phyloP scores from a whole-genome alignment of 2,888 invertebrate genomes.

The Neoaliturus tenellus region DNA sequence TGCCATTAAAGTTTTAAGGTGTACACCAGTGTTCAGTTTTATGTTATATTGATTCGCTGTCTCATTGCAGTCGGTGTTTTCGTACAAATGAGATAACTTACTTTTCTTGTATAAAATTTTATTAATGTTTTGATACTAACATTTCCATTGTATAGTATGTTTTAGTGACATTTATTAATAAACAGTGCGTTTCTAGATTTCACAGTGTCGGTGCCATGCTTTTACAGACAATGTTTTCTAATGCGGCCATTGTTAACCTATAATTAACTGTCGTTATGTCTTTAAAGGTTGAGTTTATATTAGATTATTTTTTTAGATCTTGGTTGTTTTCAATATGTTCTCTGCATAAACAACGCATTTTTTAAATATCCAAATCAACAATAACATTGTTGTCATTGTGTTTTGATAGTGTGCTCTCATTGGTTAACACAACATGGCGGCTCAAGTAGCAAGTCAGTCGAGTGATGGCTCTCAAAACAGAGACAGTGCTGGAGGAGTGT shows the following conservation, averaged over 20 bases:
- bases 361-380: neutral
- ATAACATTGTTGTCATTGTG: neutral
- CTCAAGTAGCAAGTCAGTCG: conserved; percentile 72
- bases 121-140: neutral
- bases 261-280: conserved; percentile 33
- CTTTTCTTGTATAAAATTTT: neutral
- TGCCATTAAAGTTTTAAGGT: neutral
- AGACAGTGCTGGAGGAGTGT: conserved; percentile 77
- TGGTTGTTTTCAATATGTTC: neutral
- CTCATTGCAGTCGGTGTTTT: conserved; percentile 41
- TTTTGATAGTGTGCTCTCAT: conserved; percentile 53
- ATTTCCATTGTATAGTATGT: neutral
- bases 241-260: conserved; percentile 40
- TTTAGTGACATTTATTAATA: neutral
- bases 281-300: neutral
- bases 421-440: conserved; percentile 71
- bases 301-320: conserved; percentile 11
- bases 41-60: conserved; percentile 26
- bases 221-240: conserved; percentile 1
- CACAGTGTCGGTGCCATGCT: conserved; percentile 16
- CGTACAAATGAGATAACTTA: neutral
- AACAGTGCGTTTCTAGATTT: neutral
- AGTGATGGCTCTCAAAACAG: conserved; percentile 60
- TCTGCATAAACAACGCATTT: neutral
- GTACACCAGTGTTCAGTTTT: neutral